Base-by-base conservation (phyloP, 1,140 invertebrate species). In the Heliothis virescens region DNA sequence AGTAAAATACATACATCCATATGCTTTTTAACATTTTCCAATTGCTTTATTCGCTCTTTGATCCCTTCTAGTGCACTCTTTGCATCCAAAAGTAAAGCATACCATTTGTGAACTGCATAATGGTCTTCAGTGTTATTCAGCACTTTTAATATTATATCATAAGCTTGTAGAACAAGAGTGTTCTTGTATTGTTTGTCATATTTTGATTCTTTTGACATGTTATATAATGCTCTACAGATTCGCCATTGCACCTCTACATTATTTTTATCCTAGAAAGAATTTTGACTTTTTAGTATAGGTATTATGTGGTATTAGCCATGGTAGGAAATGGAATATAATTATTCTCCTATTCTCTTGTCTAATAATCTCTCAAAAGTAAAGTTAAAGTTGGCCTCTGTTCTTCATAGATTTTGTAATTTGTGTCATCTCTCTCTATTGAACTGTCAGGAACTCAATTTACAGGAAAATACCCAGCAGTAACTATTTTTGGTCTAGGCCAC, bases 41-140 rank as follows among this genome's bases (percentile, higher is more conserved):
- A 95, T 85, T 97, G 95, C 85, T 95, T 95, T 82, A 98, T 96
- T 91, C 96, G 96, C 59, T 95, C 95, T 91, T 97, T 98, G 18
- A 96, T 96, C 11, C 98, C 97, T 85, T 97, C 96, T 77, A 96
- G 96, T 82, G 95, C 93, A 79, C 95, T 95, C 88, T 96, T 96
- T 18, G 95, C 95, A 90, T 98, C 97, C 47, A 98, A 91, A 67
- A 98, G 92, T 83, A 98, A 96, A 0, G 97, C 96, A 95, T 97
- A 96, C 98, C 98, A 98, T 95, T 98, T 98, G 79, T 98, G 97
- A 21, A 97, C 96, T 57, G 96, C 96, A 94, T 95, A 97, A 89
- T 97, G 96, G 62, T 96, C 93, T 26, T 95, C 92, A 87, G 97
- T 93, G 26, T 96, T 83, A 65, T 92, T 86, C 50, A 98, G 81